These are phyloP conservation scores for Stegastes partitus DNA, from an alignment of 2,113 vertebrate species.

Conservation along the genomic window DNA sequence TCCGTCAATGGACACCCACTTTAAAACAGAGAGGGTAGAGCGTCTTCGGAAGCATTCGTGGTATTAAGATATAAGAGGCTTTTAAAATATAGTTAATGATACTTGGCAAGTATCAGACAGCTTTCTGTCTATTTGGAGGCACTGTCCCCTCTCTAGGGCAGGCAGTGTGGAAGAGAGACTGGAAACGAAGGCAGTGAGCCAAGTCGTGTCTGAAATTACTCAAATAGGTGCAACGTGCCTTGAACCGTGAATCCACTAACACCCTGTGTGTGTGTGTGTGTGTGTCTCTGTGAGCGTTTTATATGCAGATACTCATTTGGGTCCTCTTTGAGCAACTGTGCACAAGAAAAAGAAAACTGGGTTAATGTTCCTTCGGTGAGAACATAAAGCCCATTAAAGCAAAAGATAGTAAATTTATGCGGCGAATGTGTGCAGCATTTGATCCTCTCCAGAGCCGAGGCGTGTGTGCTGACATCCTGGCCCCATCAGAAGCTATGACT, in stretches of 20 bases:
- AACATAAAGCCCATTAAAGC: slow-evolving; percentile 24
- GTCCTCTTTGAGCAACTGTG: slow-evolving; percentile 4
- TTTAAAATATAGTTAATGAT: slow-evolving; percentile 54
- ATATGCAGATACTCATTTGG: slow-evolving; percentile 19
- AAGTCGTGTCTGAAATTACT: slow-evolving; percentile 64
- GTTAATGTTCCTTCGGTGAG: neutral
- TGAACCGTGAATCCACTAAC: slow-evolving; percentile 27
- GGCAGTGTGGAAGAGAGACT: slow-evolving; percentile 30
- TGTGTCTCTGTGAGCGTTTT: slow-evolving; percentile 4
- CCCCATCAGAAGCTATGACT: slow-evolving; percentile 64
- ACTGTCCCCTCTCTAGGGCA: slow-evolving; percentile 33
- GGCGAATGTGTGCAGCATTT: slow-evolving; percentile 34
- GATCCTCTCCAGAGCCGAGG: slow-evolving; percentile 46
- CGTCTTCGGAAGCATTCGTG: slow-evolving; percentile 42
- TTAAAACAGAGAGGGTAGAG: slow-evolving; percentile 33
- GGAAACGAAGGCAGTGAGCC: slow-evolving; percentile 63
- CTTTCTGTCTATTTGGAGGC: slow-evolving; percentile 57
- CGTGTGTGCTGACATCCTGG: slow-evolving; percentile 55
- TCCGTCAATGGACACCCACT: neutral
- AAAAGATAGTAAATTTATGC: slow-evolving; percentile 21
- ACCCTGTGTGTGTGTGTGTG: slow-evolving; percentile 17
- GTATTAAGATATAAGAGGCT: slow-evolving; percentile 34
- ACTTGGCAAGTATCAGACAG: slow-evolving; percentile 49
- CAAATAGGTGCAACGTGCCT: slow-evolving; percentile 34
- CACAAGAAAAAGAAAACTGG: neutral